Percentiles rank a stretch among this genome's conserved stretches.
Conservation (phyloP, 35 echinoderm and acorn worm species). For the Hemicentrotus pulcherrimus region DNA sequence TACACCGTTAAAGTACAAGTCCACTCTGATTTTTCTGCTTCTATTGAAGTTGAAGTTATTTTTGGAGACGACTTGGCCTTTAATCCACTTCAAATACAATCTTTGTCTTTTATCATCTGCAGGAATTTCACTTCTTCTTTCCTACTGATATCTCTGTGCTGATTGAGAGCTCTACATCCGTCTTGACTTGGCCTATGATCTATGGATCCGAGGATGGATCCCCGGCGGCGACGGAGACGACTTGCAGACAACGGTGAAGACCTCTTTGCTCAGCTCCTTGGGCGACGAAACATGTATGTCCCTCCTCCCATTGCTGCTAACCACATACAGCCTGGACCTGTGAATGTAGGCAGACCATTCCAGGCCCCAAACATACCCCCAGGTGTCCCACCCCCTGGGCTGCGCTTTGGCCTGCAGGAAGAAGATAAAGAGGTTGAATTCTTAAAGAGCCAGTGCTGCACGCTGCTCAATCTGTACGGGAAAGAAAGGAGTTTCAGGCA, state of each 20-base stretch:
- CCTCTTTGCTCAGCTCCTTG: constrained; percentile 42
- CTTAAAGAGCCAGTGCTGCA: not conserved
- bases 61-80: too few relatives aligned
- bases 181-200: not conserved
- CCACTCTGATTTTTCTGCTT: too few relatives aligned
- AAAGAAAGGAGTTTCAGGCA: constrained; percentile 25
- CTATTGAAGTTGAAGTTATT: too few relatives aligned
- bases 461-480: not conserved
- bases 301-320: not conserved
- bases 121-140: not conserved
- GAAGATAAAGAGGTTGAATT: not conserved
- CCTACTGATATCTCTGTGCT: not conserved
- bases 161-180: not conserved
- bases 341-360: not conserved
- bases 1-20: too few relatives aligned
- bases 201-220: constrained; percentile 41
- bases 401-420: not conserved
- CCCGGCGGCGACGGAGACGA: not conserved
- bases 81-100: too few relatives aligned
- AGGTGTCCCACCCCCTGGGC: not conserved
- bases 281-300: not conserved
- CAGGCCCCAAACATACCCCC: not conserved
- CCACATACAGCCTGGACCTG: not conserved
- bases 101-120: not conserved
- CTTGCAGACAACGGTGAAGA: not conserved